Evolutionary conservation across 2,888 invertebrate genomes (phyloP).

Genomic region (Pseudococcus jackbeardsleyi): DNA sequence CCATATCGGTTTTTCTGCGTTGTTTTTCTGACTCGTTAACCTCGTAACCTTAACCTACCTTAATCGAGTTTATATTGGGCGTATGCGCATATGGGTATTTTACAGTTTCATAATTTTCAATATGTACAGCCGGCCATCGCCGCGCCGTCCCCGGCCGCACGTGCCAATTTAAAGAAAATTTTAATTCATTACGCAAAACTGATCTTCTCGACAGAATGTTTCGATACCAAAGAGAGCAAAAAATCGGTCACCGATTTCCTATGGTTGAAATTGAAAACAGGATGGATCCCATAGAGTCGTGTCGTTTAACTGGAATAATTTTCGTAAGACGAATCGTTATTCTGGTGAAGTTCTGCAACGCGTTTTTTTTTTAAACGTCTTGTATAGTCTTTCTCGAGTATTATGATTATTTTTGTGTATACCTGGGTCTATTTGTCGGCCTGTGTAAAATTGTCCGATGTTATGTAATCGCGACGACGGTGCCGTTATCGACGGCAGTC

Average conservation of each 20-base stretch:
- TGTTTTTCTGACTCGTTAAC: slow-evolving; percentile 23
- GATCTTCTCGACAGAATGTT: background rate
- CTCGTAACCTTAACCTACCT: slow-evolving; percentile 44
- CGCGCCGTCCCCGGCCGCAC: background rate
- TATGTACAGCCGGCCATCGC: background rate
- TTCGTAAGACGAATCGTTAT: slow-evolving; percentile 33
- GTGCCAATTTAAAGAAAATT: background rate
- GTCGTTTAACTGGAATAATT: slow-evolving; percentile 15
- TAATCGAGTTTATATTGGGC: slow-evolving; percentile 24
- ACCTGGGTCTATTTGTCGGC: background rate
- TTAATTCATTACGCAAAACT: background rate
- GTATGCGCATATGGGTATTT: background rate
- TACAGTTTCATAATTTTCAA: slow-evolving; percentile 6
- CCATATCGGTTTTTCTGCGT: background rate
- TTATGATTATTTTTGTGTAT: background rate
- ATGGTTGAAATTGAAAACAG: background rate
- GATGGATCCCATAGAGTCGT: background rate
- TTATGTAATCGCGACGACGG: background rate
- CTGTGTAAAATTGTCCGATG: slow-evolving; percentile 3
- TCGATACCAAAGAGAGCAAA: background rate
- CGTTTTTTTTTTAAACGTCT: background rate
- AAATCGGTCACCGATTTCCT: slow-evolving; percentile 25
- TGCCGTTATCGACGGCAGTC: background rate
- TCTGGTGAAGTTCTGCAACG: background rate
- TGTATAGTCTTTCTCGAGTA: background rate